These are phyloP conservation scores for Percina caprodes DNA, from an alignment of 2,113 vertebrate genomes.

Conservation along the genomic window DNA sequence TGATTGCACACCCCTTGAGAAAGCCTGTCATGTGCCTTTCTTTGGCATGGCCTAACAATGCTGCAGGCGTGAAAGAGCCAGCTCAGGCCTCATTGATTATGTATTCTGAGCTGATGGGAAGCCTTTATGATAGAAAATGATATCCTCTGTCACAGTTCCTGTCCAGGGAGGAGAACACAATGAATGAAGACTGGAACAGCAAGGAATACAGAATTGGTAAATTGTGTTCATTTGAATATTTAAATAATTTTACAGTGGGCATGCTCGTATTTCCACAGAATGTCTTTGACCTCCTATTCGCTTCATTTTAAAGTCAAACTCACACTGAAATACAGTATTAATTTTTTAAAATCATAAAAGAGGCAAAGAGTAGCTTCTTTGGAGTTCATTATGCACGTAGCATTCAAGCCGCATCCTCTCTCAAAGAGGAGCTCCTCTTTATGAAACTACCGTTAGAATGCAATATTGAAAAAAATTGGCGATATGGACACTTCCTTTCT, in stretches of 20 bases:
- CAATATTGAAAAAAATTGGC: not conserved
- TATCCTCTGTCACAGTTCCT: slow-evolving; percentile 12
- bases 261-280: slow-evolving; percentile 14
- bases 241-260: slow-evolving; percentile 29
- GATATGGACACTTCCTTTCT: not conserved
- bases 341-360: slow-evolving; percentile 41
- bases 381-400: slow-evolving; percentile 44
- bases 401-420: slow-evolving; percentile 21
- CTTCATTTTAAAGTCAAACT: slow-evolving; percentile 39
- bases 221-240: slow-evolving; percentile 41
- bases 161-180: slow-evolving; percentile 30
- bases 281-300: slow-evolving; percentile 39
- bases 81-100: slow-evolving; percentile 28
- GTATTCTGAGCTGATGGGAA: slow-evolving; percentile 21
- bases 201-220: slow-evolving; percentile 1
- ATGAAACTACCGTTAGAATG: not conserved
- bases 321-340: slow-evolving; percentile 29
- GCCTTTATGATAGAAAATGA: slow-evolving; percentile 47
- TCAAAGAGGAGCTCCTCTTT: not conserved
- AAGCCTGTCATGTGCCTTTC: slow-evolving; percentile 31
- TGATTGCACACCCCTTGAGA: slow-evolving; percentile 46
- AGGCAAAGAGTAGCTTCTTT: slow-evolving; percentile 9
- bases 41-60: slow-evolving; percentile 5
- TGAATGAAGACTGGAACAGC: slow-evolving; percentile 27
- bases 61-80: slow-evolving; percentile 5